These are phyloP conservation scores for Archilochus colubris DNA, from an alignment of 2,113 vertebrate species.

Conservation along the genomic window DNA sequence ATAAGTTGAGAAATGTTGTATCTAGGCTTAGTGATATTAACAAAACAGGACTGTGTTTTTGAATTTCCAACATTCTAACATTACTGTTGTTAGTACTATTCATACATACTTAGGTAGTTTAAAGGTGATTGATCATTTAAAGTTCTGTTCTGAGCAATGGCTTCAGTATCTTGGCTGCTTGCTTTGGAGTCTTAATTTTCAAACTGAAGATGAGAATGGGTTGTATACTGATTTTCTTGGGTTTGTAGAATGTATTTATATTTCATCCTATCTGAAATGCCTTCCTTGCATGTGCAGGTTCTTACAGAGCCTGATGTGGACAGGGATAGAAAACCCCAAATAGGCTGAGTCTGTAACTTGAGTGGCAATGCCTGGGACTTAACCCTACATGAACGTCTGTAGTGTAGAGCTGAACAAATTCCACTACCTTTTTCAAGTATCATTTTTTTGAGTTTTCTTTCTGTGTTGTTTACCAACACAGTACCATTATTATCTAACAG, in stretches of 20 bases:
- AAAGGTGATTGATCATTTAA: not conserved
- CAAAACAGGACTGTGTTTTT: not conserved
- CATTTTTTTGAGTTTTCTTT: not conserved
- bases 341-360: not conserved
- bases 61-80: not conserved
- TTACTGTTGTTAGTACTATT: not conserved
- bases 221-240: not conserved
- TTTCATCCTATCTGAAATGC: not conserved
- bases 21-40: not conserved
- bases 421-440: not conserved
- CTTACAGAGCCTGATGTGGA: not conserved
- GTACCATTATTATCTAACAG: not conserved
- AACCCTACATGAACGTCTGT: not conserved
- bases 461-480: not conserved
- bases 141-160: not conserved
- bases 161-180: not conserved
- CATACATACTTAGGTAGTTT: not conserved
- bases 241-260: not conserved
- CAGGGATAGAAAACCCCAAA: rapidly evolving
- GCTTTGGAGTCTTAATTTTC: not conserved
- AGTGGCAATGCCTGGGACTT: not conserved
- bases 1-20: not conserved
- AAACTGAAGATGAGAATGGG: not conserved
- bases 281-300: not conserved
- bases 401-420: not conserved